These are phyloP conservation scores for Hylyphantes graminicola DNA, from an alignment of 1,140 invertebrate species.

Conservation along the genomic window DNA sequence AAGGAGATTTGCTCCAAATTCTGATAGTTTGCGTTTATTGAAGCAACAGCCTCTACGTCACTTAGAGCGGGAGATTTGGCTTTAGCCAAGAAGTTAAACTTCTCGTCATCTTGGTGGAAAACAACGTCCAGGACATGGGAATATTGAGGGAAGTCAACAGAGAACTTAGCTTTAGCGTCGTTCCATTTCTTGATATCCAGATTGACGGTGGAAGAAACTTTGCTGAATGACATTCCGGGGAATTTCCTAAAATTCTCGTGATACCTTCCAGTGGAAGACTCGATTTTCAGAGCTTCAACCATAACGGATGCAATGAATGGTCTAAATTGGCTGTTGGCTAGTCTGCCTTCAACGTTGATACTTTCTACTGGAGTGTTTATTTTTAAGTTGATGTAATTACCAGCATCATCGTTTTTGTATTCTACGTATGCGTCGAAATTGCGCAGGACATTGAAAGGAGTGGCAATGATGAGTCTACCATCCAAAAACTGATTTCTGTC, in stretches of 20 bases:
- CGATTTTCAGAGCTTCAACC: slow-evolving; percentile 21
- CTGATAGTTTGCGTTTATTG: slow-evolving; percentile 7
- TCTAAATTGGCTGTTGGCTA: slow-evolving; percentile 32
- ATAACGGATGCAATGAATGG: slow-evolving; percentile 32
- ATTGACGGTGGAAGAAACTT: slow-evolving; percentile 19
- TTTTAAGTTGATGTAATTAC: background rate
- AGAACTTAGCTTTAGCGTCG: background rate
- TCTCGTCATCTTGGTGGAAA: background rate
- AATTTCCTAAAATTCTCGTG: too few relatives aligned
- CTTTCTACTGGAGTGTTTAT: slow-evolving; percentile 1
- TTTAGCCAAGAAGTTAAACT: background rate
- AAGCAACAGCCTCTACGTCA: background rate
- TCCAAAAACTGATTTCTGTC: slow-evolving; percentile 20
- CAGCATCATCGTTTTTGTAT: slow-evolving; percentile 61
- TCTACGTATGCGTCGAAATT: slow-evolving; percentile 21
- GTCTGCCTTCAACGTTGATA: slow-evolving; percentile 7
- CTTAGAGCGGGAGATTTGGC: slow-evolving; percentile 5
- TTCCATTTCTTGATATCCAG: slow-evolving; percentile 14
- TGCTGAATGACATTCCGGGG: slow-evolving; percentile 31
- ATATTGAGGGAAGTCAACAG: background rate
- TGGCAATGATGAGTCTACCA: slow-evolving; percentile 60
- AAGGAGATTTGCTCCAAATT: background rate
- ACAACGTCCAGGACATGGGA: background rate
- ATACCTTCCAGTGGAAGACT: too few relatives aligned
- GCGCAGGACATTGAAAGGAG: slow-evolving; percentile 63